Percentiles rank a stretch among this genome's conserved stretches.
Evolutionary conservation across 2,113 vertebrate species (phyloP).

Genomic region (Cheirogaleus medius): DNA sequence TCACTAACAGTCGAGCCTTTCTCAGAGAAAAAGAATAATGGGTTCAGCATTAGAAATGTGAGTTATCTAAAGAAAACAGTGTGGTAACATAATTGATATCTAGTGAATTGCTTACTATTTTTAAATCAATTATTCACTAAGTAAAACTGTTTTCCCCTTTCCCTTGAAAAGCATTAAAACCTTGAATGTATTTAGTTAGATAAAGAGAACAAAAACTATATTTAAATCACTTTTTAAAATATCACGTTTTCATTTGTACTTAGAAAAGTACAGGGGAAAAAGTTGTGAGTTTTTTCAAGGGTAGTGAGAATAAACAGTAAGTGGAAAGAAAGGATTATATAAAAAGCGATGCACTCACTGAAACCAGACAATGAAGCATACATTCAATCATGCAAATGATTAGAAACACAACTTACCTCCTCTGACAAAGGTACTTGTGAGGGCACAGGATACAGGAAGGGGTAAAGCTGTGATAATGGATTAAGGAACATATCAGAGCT

Average conservation of each 20-base stretch:
- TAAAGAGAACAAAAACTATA: constrained; percentile 2
- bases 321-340: neutral
- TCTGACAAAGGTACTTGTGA: constrained; percentile 40
- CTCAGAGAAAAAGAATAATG: constrained; percentile 11
- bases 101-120: constrained; percentile 6
- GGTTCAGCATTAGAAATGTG: constrained; percentile 28
- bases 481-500: constrained; percentile 52
- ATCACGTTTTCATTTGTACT: neutral
- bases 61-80: constrained; percentile 35
- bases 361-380: constrained; percentile 38
- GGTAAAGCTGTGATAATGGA: constrained; percentile 36
- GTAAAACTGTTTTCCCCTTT: neutral
- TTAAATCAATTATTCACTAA: constrained; percentile 11
- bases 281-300: neutral
- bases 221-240: constrained; percentile 16
- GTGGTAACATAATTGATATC: constrained; percentile 21
- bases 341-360: constrained; percentile 4
- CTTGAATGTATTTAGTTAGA: constrained; percentile 11
- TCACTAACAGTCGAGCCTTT: constrained; percentile 58
- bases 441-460: neutral
- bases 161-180: constrained; percentile 27
- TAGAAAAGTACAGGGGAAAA: neutral
- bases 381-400: constrained; percentile 26
- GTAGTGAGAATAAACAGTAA: neutral
- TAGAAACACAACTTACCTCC: constrained; percentile 79